phyloP scores from a whole-genome alignment of 2,113 vertebrate species.

The Microcebus griseorufus region DNA sequence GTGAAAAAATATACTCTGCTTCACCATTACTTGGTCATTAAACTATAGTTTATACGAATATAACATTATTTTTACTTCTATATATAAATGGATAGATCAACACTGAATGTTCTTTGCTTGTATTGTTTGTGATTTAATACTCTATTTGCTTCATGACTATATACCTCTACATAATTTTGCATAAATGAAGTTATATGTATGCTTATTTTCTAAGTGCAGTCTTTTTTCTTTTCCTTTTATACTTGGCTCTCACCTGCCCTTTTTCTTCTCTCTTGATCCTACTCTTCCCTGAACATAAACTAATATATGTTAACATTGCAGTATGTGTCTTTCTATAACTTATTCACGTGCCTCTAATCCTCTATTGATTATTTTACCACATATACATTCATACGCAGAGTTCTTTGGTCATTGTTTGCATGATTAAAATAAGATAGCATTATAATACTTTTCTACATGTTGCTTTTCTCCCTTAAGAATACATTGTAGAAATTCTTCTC shows the following conservation, averaged over 20 bases:
- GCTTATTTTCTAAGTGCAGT: background rate
- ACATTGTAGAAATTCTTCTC: background rate
- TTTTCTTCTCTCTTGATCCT: background rate
- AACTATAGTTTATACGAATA: background rate
- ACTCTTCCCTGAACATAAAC: background rate
- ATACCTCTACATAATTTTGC: background rate
- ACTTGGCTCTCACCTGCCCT: background rate
- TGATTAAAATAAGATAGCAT: conserved; percentile 17
- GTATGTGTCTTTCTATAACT: background rate
- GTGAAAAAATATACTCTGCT: background rate
- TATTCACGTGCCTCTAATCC: background rate
- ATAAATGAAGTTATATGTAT: background rate
- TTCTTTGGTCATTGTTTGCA: background rate
- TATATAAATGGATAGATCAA: background rate
- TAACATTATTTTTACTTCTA: background rate
- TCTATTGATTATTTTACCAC: background rate
- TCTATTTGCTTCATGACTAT: background rate
- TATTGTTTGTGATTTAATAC: background rate
- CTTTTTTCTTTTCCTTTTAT: background rate
- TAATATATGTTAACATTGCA: background rate
- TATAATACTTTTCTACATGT: background rate
- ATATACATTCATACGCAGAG: background rate
- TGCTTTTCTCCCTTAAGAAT: background rate
- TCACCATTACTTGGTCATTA: background rate
- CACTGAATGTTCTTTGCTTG: background rate